These are phyloP conservation scores for Neotragus pygmaeus DNA, from an alignment of 2,113 vertebrate genomes.

Conservation along the genomic window DNA sequence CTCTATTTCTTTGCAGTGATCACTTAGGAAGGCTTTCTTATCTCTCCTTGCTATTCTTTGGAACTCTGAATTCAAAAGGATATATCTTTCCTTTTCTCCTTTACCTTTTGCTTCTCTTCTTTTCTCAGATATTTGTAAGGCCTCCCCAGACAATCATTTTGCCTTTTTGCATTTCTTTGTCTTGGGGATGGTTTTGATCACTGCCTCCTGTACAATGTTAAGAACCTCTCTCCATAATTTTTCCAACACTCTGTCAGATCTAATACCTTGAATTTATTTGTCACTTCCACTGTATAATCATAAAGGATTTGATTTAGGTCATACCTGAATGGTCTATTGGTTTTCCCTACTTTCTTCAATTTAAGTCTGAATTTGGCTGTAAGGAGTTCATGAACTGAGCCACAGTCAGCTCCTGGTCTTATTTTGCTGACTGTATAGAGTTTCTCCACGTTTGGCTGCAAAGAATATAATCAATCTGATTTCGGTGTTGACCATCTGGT, in stretches of 20 bases:
- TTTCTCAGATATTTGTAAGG: background rate
- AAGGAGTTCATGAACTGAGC: background rate
- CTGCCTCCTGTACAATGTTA: background rate
- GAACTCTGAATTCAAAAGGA: background rate
- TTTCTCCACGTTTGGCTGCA: background rate
- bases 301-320: background rate
- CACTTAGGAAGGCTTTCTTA: background rate
- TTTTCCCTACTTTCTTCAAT: background rate
- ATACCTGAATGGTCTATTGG: background rate
- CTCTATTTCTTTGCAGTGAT: background rate
- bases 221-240: background rate
- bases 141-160: background rate
- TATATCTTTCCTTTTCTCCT: background rate
- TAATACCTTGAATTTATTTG: background rate
- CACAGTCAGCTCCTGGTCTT: background rate
- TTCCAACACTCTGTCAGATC: background rate
- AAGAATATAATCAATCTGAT: background rate
- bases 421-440: background rate
- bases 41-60: background rate
- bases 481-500: background rate
- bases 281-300: background rate
- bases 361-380: background rate
- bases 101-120: background rate
- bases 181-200: background rate
- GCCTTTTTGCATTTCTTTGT: background rate